Percentiles rank a stretch among this genome's conserved stretches.
Conservation (phyloP, 2,888 invertebrate genomes). For the Altica lythri region DNA sequence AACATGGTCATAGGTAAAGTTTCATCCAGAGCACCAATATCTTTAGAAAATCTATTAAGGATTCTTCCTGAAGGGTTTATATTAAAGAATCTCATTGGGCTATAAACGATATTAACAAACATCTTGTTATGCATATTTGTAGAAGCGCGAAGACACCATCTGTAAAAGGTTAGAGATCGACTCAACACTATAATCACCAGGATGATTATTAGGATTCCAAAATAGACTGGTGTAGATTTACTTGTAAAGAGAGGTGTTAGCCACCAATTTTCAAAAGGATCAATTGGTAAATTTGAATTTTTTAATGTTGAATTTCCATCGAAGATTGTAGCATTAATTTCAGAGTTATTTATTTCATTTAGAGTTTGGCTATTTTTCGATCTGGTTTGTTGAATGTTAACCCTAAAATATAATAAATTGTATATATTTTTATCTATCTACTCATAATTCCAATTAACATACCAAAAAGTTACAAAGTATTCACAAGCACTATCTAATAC, state of each 20-base stretch:
- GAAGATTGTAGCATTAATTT: background rate
- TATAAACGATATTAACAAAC: conserved; percentile 63
- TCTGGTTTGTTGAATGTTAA: conserved; percentile 20
- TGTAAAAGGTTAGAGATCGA: conserved; percentile 61
- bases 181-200: conserved; percentile 50
- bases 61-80: conserved; percentile 68
- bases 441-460: conserved; percentile 39
- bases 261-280: conserved; percentile 18
- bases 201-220: conserved; percentile 10
- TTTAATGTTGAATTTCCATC: background rate
- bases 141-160: conserved; percentile 61
- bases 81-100: conserved; percentile 73
- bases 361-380: conserved; percentile 3
- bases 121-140: conserved; percentile 62
- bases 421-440: background rate
- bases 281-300: conserved; percentile 1
- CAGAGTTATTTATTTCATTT: background rate
- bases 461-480: conserved; percentile 81
- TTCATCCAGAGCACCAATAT: conserved; percentile 67
- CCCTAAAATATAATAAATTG: conserved; percentile 16
- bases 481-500: conserved; percentile 73
- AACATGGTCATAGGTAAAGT: conserved; percentile 59
- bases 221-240: conserved; percentile 19
- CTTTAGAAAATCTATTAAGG: conserved; percentile 74
- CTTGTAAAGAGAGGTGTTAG: conserved; percentile 14